Evolutionary conservation across 2,888 invertebrate species (phyloP), one percentile per base, ranked within the genome.

Genomic region (Argyresthia goedartella): DNA sequence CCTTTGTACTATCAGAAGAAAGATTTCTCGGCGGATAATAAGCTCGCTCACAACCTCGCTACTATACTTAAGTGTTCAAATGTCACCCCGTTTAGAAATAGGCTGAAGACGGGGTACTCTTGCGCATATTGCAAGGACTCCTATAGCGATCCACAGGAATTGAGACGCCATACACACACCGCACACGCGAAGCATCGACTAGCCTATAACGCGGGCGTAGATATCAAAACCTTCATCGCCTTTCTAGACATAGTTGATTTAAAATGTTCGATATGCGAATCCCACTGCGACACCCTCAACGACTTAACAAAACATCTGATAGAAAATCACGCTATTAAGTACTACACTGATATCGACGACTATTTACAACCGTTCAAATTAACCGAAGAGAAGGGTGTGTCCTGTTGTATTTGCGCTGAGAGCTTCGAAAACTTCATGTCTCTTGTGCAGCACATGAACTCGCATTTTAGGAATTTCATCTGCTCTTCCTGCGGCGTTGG

Each of bases 391-490:
- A 73, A 72, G 53, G 73, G 74, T 36, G 77, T 82, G 6, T 70
- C 73, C 52, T 86, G 86, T 56, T 81, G 81, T 41, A 64, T 84
- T 0, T 84, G 85, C 57, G 63, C 62, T 41, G 81, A 82, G 52
- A 67, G 66, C 0, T 86, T 74, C 49, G 79, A 82, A 55, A 85
- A 80, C 33, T 84, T 85, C 81, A 84, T 78, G 55, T 55, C 77
- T 1, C 53, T 86, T 10, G 81, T 80, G 76, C 84, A 82, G 36
- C 86, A 86, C 42, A 86, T 86, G 86, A 85, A 86, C 49, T 59
- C 72, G 0, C 81, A 81, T 55, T 81, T 67, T 53, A 63, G 64
- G 8, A 71, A 73, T 41, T 73, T 65, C 52, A 74, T 73, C 0
- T 81, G 81, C 49, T 74, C 78, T 46, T 65, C 67, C 3, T 81